A percentile compares a stretch with the other conserved stretches of the same genome.
Evolutionary conservation across 1,140 invertebrate genomes (phyloP).

Genomic region (Lineus longissimus): DNA sequence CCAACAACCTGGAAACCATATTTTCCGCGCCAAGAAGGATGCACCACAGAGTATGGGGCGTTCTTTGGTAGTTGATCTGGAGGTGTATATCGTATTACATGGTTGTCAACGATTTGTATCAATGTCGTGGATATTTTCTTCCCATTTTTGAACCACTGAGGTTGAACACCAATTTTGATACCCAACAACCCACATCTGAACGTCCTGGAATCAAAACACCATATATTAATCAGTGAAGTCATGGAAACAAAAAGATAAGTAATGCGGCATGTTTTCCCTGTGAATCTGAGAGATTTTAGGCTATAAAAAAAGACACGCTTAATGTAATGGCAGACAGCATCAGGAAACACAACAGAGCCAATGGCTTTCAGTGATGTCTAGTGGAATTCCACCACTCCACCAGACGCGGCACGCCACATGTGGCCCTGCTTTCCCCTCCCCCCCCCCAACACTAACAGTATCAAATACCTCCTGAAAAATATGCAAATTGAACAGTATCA

Average conservation of each 20-base stretch:
- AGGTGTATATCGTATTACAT: conserved; percentile 87
- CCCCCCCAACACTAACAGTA: no score
- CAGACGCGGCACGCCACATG: no score
- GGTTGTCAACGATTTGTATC: conserved; percentile 88
- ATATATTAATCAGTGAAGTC: not conserved
- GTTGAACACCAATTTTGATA: conserved; percentile 88
- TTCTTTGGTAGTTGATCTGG: conserved; percentile 67
- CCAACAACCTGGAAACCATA: conserved; percentile 78
- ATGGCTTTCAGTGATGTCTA: no score
- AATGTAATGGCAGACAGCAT: no score
- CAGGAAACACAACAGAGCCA: no score
- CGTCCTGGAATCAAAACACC: conserved; percentile 42
- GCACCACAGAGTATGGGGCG: conserved; percentile 31
- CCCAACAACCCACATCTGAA: conserved; percentile 81
- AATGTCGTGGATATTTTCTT: conserved; percentile 73
- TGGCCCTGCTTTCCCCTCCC: no score
- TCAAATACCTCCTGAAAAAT: no score
- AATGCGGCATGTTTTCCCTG: no score
- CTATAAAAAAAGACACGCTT: not conserved
- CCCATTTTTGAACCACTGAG: conserved; percentile 87
- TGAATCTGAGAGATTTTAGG: conserved; percentile 9
- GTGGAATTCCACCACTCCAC: no score
- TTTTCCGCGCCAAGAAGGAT: conserved; percentile 36
- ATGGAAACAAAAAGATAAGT: not conserved
- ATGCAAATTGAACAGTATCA: no score